Evolutionary conservation across 2,888 invertebrate genomes (phyloP).

Genomic region (Dichetophora obliterata): DNA sequence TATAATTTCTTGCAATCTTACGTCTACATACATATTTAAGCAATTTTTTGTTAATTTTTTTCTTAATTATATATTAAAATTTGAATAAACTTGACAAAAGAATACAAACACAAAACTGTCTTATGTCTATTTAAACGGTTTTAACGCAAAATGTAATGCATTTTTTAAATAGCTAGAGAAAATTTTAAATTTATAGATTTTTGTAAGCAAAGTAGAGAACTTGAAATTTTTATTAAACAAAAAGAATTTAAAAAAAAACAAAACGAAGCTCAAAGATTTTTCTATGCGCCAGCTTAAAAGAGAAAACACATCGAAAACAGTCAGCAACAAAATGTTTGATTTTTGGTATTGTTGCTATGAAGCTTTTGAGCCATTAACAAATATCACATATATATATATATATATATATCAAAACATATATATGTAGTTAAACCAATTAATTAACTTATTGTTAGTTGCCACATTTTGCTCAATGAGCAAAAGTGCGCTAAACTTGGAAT

Average conservation of each 20-base stretch:
- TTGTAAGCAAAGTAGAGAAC: slow-evolving; percentile 3
- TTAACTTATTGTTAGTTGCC: neutral
- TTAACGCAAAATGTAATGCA: slow-evolving; percentile 21
- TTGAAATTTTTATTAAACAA: neutral
- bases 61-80: neutral
- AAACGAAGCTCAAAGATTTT: slow-evolving; percentile 24
- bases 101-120: neutral
- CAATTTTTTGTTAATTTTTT: neutral
- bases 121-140: slow-evolving; percentile 28
- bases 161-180: slow-evolving; percentile 25
- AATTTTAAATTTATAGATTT: slow-evolving; percentile 32
- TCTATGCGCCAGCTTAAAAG: slow-evolving; percentile 5
- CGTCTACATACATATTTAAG: neutral
- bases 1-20: neutral
- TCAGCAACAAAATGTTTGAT: slow-evolving; percentile 9
- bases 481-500: neutral
- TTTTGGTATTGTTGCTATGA: slow-evolving; percentile 11
- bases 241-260: neutral
- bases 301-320: slow-evolving; percentile 21
- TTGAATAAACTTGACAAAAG: neutral
- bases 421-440: slow-evolving; percentile 10
- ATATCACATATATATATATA: neutral
- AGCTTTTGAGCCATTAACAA: slow-evolving; percentile 21
- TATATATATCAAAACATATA: neutral
- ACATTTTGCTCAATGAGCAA: slow-evolving; percentile 16